Evolutionary conservation across 2,888 invertebrate genomes (phyloP).

Genomic region (Drosophila mulleri): DNA sequence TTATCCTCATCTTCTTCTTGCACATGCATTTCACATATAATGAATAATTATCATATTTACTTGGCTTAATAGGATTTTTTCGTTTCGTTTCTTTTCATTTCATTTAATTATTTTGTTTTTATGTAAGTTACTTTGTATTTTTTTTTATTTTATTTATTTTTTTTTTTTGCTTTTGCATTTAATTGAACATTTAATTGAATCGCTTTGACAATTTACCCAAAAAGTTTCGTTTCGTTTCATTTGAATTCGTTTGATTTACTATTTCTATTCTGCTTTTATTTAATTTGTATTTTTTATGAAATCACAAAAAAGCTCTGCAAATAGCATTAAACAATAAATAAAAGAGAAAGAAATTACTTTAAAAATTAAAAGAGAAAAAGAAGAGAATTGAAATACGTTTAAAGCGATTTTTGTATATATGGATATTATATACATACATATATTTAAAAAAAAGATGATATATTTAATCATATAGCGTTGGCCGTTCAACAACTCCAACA

Average conservation of each 20-base stretch:
- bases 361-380: conserved; percentile 25
- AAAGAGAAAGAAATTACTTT: conserved; percentile 28
- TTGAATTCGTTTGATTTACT: conserved; percentile 5
- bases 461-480: conserved; percentile 40
- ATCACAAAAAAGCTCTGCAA: conserved; percentile 64
- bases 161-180: conserved; percentile 45
- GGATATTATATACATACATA: conserved; percentile 29
- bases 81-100: conserved; percentile 28
- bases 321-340: conserved; percentile 50
- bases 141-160: conserved; percentile 22
- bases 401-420: conserved; percentile 59
- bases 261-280: conserved; percentile 11
- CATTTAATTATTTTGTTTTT: conserved; percentile 23
- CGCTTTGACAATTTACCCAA: conserved; percentile 62
- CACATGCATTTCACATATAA: conserved; percentile 50
- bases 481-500: conserved; percentile 58
- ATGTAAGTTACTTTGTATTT: conserved; percentile 25
- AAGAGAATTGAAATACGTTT: conserved; percentile 49
- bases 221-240: conserved; percentile 41
- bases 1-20: conserved; percentile 3
- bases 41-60: conserved; percentile 68
- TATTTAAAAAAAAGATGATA: not conserved
- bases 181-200: conserved; percentile 71
- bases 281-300: conserved; percentile 28
- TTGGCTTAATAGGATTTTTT: conserved; percentile 77